A percentile compares a stretch with the other conserved stretches of the same genome.
Evolutionary conservation across 2,113 vertebrate genomes (phyloP).

Genomic region (Siphamia tubifer): DNA sequence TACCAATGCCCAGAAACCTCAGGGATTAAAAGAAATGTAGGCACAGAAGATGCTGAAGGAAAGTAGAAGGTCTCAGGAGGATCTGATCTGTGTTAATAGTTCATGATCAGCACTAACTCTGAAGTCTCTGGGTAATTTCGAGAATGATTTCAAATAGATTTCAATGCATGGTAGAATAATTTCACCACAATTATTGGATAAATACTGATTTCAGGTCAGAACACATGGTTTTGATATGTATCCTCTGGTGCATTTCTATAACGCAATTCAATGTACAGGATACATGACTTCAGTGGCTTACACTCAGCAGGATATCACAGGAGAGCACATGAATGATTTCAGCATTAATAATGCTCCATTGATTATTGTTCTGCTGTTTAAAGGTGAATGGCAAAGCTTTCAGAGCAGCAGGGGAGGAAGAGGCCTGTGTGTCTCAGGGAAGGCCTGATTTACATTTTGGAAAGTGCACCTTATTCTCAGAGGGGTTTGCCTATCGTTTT

Average conservation of each 20-base stretch:
- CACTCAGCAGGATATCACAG: conserved; percentile 60
- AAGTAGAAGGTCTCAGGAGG: conserved; percentile 13
- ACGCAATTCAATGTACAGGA: conserved; percentile 47
- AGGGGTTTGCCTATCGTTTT: conserved; percentile 65
- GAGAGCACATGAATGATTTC: conserved; percentile 77
- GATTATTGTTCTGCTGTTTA: conserved; percentile 82
- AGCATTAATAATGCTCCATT: conserved; percentile 83
- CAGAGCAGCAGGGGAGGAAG: conserved; percentile 56
- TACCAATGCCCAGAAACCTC: conserved; percentile 20
- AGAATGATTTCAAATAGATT: neutral
- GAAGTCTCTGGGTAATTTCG: neutral
- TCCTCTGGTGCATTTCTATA: conserved; percentile 14
- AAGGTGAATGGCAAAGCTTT: conserved; percentile 78
- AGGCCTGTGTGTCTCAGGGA: conserved; percentile 52
- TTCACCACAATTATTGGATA: conserved; percentile 1
- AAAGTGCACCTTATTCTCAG: conserved; percentile 77
- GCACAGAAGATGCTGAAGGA: conserved; percentile 1
- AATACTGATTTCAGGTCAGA: conserved; percentile 8
- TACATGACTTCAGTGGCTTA: conserved; percentile 61
- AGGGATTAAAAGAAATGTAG: conserved; percentile 41
- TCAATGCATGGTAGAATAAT: neutral
- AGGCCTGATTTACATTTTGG: conserved; percentile 81
- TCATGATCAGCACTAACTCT: conserved; percentile 32
- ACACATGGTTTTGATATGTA: neutral
- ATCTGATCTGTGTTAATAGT: conserved; percentile 30